Evolutionary conservation across 2,888 invertebrate genomes (phyloP), one percentile per base, ranked within the genome.

Genomic region (Elmis aenea): DNA sequence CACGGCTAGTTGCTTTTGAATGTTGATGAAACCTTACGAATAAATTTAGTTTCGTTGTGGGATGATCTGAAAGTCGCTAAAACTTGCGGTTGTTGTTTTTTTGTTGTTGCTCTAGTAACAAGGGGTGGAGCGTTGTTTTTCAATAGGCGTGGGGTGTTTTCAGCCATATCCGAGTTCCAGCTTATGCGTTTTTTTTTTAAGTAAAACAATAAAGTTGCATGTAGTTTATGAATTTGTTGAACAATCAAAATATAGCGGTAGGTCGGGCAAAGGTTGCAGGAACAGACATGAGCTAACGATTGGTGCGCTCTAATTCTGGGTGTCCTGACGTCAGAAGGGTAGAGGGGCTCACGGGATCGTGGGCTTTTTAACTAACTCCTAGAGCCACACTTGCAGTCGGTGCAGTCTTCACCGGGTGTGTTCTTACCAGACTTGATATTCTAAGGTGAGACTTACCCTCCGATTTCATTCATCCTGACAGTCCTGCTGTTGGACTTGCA

Each of bases 331-430:
- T 62, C 60, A 60, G 46, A 46, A 46, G 53, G 55, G 57, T 34
- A 43, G 43, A 39, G 43, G 43, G 43, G 43, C 35, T 35, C 38
- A 38, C 32, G 61, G 58, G 57, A 54, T 41, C 42, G 52, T 54
- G 45, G 49, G 55, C 57, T 59, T 56, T 57, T 59, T 59, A 55
- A 54, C 45, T 33, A 44, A 32, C 26, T 41, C 34, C 36, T 45
- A 33, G 40, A 33, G 33, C 31, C 30, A 37, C 37, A 37, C 24
- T 42, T 34, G 26, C 38, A 38, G 33, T 38, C 34, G 32, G 42
- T 42, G 13, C 34, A 55, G 55, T 57, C 59, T 54, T 55, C 53
- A 57, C 54, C 57, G 57, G 57, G 63, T 63, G 64, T 62, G 61
- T 60, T 56, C 58, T 46, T 46, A 42, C 46, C 46, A 44, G 45